These are phyloP conservation scores for Aselliscus stoliczkanus DNA, from an alignment of 2,797 vertebrate species.

Conservation along the genomic window DNA sequence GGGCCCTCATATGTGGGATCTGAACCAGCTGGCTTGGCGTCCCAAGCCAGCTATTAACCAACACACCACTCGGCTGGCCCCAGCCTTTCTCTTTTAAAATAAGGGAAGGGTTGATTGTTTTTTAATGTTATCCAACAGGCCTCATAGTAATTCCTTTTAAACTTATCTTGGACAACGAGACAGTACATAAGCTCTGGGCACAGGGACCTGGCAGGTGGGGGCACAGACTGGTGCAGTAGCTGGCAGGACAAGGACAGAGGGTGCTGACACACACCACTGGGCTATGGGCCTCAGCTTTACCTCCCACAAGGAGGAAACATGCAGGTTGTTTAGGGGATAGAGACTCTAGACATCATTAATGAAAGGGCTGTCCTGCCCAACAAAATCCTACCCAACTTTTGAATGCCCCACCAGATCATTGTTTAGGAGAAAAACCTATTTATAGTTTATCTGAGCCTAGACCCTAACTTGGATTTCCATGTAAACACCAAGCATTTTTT, in stretches of 20 bases:
- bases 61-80: no score
- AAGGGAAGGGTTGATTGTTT: not conserved
- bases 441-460: not conserved
- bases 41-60: no score
- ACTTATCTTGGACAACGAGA: not conserved
- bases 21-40: no score
- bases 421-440: not conserved
- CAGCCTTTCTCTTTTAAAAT: not conserved
- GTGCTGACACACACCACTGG: fast-evolving
- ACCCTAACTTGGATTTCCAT: not conserved
- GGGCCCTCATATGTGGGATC: no score
- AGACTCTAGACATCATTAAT: not conserved
- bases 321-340: not conserved
- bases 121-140: not conserved
- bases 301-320: not conserved
- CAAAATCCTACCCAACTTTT: not conserved
- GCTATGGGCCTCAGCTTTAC: not conserved
- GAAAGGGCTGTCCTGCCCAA: not conserved
- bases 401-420: not conserved
- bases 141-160: not conserved
- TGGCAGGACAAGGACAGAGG: not conserved
- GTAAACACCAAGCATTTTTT: not conserved
- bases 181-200: fast-evolving
- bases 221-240: fast-evolving
- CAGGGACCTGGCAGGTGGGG: fast-evolving